phyloP scores from a whole-genome alignment of 2,888 invertebrate species.

The Drosophila pseudotalamancana region DNA sequence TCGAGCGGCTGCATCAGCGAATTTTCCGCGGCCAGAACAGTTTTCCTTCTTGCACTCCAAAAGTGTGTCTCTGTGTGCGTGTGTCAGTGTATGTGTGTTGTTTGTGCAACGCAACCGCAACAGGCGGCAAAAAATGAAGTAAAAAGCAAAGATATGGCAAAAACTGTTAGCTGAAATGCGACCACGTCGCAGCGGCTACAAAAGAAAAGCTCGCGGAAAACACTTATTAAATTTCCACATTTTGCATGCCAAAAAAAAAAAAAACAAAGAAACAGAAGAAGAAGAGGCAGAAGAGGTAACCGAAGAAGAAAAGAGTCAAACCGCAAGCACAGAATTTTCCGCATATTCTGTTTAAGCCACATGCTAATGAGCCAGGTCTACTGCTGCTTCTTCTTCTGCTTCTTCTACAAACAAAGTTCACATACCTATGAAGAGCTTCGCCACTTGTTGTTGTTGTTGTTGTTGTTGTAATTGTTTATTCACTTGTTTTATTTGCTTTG shows the following conservation, averaged over 20 bases:
- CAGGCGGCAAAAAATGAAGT: conserved; percentile 30
- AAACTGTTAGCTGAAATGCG: conserved; percentile 65
- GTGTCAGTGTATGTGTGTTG: conserved; percentile 20
- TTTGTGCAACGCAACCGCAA: conserved; percentile 45
- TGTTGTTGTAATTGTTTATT: conserved; percentile 41
- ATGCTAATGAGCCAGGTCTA: conserved; percentile 49
- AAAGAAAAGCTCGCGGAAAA: conserved; percentile 48
- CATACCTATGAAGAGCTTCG: conserved; percentile 51
- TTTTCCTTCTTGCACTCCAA: too few species aligned
- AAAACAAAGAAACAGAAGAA: conserved; percentile 21
- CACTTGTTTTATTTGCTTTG: conserved; percentile 49
- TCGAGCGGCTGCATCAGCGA: conserved; percentile 47
- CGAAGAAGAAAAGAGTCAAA: conserved; percentile 18
- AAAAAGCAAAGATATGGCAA: conserved; percentile 51
- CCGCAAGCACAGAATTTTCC: conserved; percentile 52
- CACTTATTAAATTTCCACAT: conserved; percentile 75
- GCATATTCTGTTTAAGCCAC: conserved; percentile 15
- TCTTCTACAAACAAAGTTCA: conserved; percentile 32
- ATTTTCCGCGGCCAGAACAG: conserved; percentile 35
- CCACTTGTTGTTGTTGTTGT: conserved; percentile 6
- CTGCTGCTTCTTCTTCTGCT: background rate
- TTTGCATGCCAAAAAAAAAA: conserved; percentile 58
- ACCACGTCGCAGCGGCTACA: conserved; percentile 30
- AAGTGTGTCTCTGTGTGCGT: conserved; percentile 1
- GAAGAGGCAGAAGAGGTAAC: conserved; percentile 20